phyloP scores from a whole-genome alignment of 2,888 invertebrate species.

The Agrochola lota region DNA sequence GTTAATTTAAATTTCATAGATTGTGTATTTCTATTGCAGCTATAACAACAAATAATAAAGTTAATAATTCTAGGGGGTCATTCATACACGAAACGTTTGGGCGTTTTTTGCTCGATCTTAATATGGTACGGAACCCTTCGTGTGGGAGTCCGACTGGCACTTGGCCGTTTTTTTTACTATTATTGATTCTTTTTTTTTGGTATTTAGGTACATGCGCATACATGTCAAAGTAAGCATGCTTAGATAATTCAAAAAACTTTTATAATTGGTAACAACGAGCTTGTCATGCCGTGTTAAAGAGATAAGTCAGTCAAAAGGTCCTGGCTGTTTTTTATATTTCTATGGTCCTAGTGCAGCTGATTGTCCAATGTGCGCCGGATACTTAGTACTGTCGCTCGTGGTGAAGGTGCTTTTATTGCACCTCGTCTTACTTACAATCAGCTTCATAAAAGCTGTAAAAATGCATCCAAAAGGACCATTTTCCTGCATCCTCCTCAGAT shows the following conservation, averaged over 20 bases:
- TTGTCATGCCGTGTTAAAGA: background rate
- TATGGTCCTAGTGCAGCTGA: background rate
- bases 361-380: no score
- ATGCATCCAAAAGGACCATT: conserved; percentile 13
- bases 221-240: background rate
- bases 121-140: no score
- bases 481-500: conserved; percentile 40
- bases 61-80: no score
- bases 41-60: no score
- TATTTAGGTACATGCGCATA: background rate
- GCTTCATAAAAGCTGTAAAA: conserved; percentile 7
- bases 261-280: background rate
- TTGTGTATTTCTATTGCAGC: no score
- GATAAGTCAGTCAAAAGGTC: no score
- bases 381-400: background rate
- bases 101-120: no score
- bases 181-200: background rate
- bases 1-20: no score
- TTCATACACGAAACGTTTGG: no score
- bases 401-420: conserved; percentile 3
- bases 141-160: no score
- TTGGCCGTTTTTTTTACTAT: no score
- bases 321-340: no score
- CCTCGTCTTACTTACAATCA: background rate
- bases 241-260: background rate